Evolutionary conservation across 1,140 invertebrate species (phyloP), one percentile per base, ranked within the genome.

Genomic region (Melitaea cinxia): DNA sequence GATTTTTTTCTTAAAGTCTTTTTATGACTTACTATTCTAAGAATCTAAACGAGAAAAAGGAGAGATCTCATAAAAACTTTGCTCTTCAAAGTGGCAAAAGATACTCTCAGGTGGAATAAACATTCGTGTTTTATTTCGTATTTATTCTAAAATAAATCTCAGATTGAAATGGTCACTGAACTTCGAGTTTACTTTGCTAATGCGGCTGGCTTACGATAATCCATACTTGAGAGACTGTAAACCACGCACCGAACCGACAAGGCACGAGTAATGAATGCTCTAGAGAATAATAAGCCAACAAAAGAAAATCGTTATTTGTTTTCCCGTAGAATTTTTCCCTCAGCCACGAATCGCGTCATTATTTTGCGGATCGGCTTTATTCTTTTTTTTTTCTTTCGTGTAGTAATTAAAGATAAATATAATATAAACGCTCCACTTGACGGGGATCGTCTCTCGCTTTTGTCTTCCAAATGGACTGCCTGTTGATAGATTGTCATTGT

Each of bases 331-430:
- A 78, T 80, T 78, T 75, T 77, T 80, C 80, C 81, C 82, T 75
- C 68, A 63, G 74, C 72, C 67, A 66, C 78, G 80, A 79, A 82
- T 88, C 83, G 73, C 80, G 78, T 86, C 80, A 88, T 88, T 90
- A 88, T 88, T 85, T 77, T 65, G 71, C 68, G 75, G 78, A 83
- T 76, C 70, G 75, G 42, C 67, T 68, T 60, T 66, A 63, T 80
- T 77, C 69, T 75, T 74, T 74, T 73, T 73, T 75, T 77, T 83
- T 72, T 74, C 68, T 50, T 79, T 77, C 80, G 83, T 90, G 88
- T 90, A 82, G 81, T 90, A 88, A 90, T 90, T 88, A 90, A 90
- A 90, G 88, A 88, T 88, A 90, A 90, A 90, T 86, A 90, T 87
- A 82, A 89, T 90, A 90, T 85, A 88, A 88, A 83, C 79, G 85